Evolutionary conservation across 2,888 invertebrate species (phyloP).

Genomic region (Pemphredon lugubris): DNA sequence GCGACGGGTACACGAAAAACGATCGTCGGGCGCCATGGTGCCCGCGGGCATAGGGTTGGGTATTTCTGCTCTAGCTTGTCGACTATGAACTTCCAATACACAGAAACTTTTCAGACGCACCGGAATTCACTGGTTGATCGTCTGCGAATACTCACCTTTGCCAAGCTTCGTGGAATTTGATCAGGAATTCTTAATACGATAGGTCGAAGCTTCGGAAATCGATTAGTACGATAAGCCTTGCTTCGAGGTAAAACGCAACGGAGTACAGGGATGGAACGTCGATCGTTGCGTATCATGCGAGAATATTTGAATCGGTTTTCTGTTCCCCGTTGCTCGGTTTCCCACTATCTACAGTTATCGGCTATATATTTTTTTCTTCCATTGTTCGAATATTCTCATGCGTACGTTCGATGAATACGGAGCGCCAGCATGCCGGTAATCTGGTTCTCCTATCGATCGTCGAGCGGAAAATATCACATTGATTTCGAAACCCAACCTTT

Average conservation of each 20-base stretch:
- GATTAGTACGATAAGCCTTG: slow-evolving; percentile 12
- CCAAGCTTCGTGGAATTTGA: slow-evolving; percentile 15
- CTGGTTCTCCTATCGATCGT: slow-evolving; percentile 10
- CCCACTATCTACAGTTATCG: too few species aligned
- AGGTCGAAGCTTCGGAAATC: neutral
- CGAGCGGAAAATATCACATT: slow-evolving; percentile 10
- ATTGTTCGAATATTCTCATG: neutral
- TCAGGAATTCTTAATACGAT: slow-evolving; percentile 30
- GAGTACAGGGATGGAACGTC: neutral
- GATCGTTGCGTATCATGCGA: neutral
- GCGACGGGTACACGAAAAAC: too few species aligned
- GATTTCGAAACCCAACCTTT: too few species aligned
- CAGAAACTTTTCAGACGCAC: slow-evolving; percentile 11
- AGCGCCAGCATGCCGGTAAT: neutral
- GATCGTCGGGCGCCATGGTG: too few species aligned
- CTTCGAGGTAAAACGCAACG: slow-evolving; percentile 6
- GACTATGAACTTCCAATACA: too few species aligned
- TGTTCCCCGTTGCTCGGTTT: too few species aligned
- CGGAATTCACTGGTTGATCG: slow-evolving; percentile 1
- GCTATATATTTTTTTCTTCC: too few species aligned
- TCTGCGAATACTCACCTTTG: slow-evolving; percentile 3
- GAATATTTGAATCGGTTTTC: too few species aligned
- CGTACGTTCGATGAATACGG: neutral
- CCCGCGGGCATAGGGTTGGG: too few species aligned
- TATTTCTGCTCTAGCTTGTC: too few species aligned